phyloP scores from a whole-genome alignment of 2,797 vertebrate species.

The Cryptoprocta ferox region DNA sequence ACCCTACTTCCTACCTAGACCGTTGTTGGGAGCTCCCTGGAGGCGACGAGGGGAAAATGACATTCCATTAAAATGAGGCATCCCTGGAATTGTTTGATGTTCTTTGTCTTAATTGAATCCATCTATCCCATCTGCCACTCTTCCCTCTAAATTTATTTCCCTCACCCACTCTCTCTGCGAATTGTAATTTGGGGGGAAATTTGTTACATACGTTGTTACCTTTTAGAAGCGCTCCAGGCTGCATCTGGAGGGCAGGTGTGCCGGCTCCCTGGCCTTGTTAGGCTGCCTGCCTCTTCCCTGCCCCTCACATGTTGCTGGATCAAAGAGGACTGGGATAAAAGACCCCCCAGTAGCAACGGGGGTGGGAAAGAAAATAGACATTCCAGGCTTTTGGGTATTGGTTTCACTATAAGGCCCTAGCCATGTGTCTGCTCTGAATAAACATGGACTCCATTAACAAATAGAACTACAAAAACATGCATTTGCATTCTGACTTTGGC shows the following conservation, averaged over 20 bases:
- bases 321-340: slow-evolving; percentile 15
- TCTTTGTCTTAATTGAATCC: slow-evolving; percentile 74
- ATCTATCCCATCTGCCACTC: slow-evolving; percentile 69
- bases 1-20: slow-evolving; percentile 33
- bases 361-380: slow-evolving; percentile 26
- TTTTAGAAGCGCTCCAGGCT: slow-evolving; percentile 38
- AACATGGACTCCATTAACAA: slow-evolving; percentile 13
- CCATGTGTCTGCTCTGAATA: background rate
- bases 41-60: slow-evolving; percentile 18
- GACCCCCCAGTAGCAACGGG: background rate
- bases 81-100: slow-evolving; percentile 68
- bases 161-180: slow-evolving; percentile 49
- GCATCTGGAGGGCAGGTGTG: slow-evolving; percentile 67
- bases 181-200: slow-evolving; percentile 50
- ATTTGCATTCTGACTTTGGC: background rate
- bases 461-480: background rate
- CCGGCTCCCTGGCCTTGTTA: background rate
- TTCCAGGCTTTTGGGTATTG: background rate
- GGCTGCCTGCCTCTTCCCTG: slow-evolving; percentile 9
- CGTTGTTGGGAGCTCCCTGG: slow-evolving; percentile 44
- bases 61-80: slow-evolving; percentile 62
- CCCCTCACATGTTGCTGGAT: background rate
- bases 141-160: slow-evolving; percentile 66
- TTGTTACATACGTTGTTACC: slow-evolving; percentile 53
- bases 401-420: background rate